These are phyloP conservation scores for Gymnobelideus leadbeateri DNA, from an alignment of 2,113 vertebrate genomes.

Conservation along the genomic window DNA sequence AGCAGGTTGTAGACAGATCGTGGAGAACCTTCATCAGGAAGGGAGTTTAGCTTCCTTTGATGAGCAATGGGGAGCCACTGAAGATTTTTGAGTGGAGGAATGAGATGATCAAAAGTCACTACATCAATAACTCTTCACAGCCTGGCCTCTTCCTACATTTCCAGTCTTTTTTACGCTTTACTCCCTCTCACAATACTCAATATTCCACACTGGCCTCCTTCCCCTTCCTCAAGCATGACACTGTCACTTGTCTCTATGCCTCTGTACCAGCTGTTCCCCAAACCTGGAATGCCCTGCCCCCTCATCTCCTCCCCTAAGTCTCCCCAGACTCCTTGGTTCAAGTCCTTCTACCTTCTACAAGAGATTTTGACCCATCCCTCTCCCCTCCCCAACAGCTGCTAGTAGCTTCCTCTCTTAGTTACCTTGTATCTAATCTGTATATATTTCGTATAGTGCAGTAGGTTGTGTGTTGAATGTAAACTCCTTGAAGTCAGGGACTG, in stretches of 20 bases:
- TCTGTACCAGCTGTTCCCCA: not conserved
- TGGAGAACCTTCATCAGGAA: conserved; percentile 5
- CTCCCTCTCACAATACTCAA: not conserved
- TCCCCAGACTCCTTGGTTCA: not conserved
- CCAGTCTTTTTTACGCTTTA: not conserved
- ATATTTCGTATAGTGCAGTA: not conserved
- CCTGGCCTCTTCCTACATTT: not conserved
- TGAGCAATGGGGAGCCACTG: not conserved
- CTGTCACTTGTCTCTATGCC: not conserved
- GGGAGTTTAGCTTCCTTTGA: not conserved
- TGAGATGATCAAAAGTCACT: conserved; percentile 6
- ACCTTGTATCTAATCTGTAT: not conserved
- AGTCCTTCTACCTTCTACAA: not conserved
- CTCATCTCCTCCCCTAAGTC: not conserved
- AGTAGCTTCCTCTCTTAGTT: not conserved
- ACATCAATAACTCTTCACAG: not conserved
- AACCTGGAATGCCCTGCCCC: not conserved
- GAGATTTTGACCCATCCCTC: not conserved
- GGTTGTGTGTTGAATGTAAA: not conserved
- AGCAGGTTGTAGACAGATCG: not conserved
- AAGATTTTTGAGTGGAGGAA: conserved; percentile 4
- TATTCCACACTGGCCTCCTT: not conserved
- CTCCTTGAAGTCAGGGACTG: not conserved
- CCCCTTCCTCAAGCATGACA: not conserved
- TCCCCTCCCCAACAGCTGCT: not conserved